Conservation (phyloP, 2,113 vertebrate genomes). For the Nasalis larvatus region DNA sequence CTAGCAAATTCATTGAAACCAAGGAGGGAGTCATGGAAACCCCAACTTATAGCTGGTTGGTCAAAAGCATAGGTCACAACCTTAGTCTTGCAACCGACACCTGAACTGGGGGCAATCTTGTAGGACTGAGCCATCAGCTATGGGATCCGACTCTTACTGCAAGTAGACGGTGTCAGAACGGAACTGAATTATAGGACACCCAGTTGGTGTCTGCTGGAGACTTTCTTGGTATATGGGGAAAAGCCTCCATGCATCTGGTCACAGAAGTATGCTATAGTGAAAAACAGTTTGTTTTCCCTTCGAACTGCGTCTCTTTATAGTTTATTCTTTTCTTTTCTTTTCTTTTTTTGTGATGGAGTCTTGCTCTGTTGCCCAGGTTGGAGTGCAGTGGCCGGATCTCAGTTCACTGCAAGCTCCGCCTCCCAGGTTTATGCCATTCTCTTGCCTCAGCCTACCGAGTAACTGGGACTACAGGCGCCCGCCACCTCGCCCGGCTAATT, state of each 20-base stretch:
- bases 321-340: conserved; percentile 11
- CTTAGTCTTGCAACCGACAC: not conserved
- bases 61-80: not conserved
- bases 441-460: too few species aligned
- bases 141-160: not conserved
- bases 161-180: not conserved
- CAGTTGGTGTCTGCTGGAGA: not conserved
- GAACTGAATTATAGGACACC: not conserved
- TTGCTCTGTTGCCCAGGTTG: too few species aligned
- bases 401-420: too few species aligned
- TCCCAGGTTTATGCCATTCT: too few species aligned
- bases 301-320: not conserved
- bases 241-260: not conserved
- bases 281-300: not conserved
- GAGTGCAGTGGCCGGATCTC: too few species aligned
- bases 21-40: not conserved
- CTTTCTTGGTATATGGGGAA: not conserved
- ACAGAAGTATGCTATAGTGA: not conserved
- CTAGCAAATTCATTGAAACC: not conserved
- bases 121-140: too few species aligned
- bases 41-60: not conserved
- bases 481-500: too few species aligned
- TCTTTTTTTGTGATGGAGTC: too few species aligned
- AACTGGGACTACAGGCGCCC: too few species aligned
- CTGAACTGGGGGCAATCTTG: not conserved